Evolutionary conservation across 2,888 invertebrate genomes (phyloP), one percentile per base, ranked within the genome.

Genomic region (Cryptocephalus moraei): DNA sequence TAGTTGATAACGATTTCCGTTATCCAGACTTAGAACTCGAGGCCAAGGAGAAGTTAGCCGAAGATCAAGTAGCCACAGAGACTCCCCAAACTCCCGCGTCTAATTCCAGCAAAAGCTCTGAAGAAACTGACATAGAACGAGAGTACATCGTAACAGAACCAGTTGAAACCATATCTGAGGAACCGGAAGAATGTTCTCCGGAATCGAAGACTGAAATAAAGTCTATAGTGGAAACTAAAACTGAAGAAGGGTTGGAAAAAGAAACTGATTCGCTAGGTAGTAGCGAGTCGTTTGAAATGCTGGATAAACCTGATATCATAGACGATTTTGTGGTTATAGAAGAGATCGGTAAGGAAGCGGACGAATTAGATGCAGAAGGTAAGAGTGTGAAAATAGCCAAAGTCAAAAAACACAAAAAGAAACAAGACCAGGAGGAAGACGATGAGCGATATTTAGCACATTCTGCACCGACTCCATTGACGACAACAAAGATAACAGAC

Each of bases 301-400:
- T 91, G 1, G 90, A 91, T 58, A 89, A 88, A 63, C 89, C 90
- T 1, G 87, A 87, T 62, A 80, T 90, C 56, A 85, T 87, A 56
- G 91, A 91, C 62, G 90, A 91, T 59, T 90, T 90, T 63, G 87
- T 91, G 1, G 87, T 90, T 0, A 85, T 90, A 52, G 90, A 90
- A 71, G 91, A 91, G 68, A 89, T 91, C 1, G 90, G 86, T 1
- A 86, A 83, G 64, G 90, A 91, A 72, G 90, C 90, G 1, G 80
- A 83, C 58, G 91, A 91, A 70, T 81, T 79, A 48, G 90, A 90
- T 60, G 75, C 81, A 2, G 90, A 90, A 69, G 90, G 90, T 0
- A 86, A 88, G 72, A 86, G 88, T 65, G 77, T 90, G 10, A 74
- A 77, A 53, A 90, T 90, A 48, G 72, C 74, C 52, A 52, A 53